phyloP scores from a whole-genome alignment of 2,113 vertebrate genomes.

The Entelurus aequoreus region DNA sequence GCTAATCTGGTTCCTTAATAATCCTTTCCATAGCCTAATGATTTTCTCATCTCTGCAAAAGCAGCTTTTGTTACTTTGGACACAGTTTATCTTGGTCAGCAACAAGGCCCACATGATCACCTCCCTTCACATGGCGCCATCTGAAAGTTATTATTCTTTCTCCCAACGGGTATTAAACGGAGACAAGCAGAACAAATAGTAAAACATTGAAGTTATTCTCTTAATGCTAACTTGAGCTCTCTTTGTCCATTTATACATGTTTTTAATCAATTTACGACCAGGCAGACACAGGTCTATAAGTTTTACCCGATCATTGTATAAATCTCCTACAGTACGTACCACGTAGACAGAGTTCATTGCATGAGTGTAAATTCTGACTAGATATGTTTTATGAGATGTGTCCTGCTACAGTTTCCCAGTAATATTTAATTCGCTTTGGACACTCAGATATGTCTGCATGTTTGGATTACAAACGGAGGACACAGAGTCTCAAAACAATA shows the following conservation, averaged over 20 bases:
- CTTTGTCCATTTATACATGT: background rate
- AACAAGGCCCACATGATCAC: conserved; percentile 7
- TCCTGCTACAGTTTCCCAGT: conserved; percentile 21
- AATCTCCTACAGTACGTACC: conserved; percentile 23
- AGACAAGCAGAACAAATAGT: conserved; percentile 26
- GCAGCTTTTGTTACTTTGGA: conserved; percentile 20
- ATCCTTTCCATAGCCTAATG: background rate
- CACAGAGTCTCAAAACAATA: conserved; percentile 6
- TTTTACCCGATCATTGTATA: conserved; percentile 33
- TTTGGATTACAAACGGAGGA: conserved; percentile 11
- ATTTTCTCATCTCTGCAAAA: conserved; percentile 30
- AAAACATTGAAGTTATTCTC: conserved; percentile 27
- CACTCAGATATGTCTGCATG: conserved; percentile 11
- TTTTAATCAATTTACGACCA: conserved; percentile 14
- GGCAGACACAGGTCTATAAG: conserved; percentile 10
- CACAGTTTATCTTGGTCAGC: conserved; percentile 29
- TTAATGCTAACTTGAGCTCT: conserved; percentile 38
- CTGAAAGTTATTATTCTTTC: conserved; percentile 52
- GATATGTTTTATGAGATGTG: conserved; percentile 23
- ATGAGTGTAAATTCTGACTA: conserved; percentile 19
- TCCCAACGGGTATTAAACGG: conserved; percentile 3
- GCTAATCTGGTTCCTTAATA: background rate
- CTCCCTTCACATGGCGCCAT: conserved; percentile 33
- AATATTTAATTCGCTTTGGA: conserved; percentile 26
- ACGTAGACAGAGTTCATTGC: conserved; percentile 28